Base-by-base conservation (phyloP, 2,888 invertebrate genomes). In the Steinernema carpocapsae region DNA sequence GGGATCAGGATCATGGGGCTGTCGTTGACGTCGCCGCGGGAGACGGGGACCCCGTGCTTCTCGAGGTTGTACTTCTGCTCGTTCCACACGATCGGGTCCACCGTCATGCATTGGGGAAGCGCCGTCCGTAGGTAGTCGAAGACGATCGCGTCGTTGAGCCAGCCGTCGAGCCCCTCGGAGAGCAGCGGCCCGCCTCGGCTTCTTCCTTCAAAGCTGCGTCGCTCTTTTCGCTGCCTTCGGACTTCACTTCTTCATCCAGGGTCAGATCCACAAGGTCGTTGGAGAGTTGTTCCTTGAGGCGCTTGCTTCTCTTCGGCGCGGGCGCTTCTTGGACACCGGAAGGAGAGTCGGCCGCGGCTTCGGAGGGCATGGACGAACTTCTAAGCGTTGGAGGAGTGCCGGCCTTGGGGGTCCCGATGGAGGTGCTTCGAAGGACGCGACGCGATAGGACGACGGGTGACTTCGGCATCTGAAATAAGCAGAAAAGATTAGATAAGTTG, bases 11-110 rank as follows among this genome's bases (percentile, higher is more conserved):
- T n/a, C 64, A 64, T 1, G n/a, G n/a, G n/a, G 14, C 32, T 29
- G 2, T 17, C 12, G 14, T 32, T 32, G 37, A 64, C 1, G 64
- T 64, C 64, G 1, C 1, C 3, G 14, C 64, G 24, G 17, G 64
- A 64, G 32, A 64, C 64, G 29, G 64, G 64, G 4, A 64, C 64
- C 29, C 37, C 64, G 26, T 64, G 29, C 19, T 32, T 64, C 12
- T 64, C 64, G 10, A 64, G 29, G 14, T 32, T 29, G 37, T 32
- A 64, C 2, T 24, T 24, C 32, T 64, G 12, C 7, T 64, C 64
- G 64, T 64, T 64, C 64, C 64, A 64, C 32, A 64, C 64, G 7
- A 64, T 37, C 17, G 64, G 64, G 29, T 64, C 64, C 64, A 64
- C 64, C 17, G 29, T 29, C 29, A 64, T 64, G 19, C 32, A 64